A percentile compares a stretch with the other conserved stretches of the same genome.
Evolutionary conservation across 2,113 vertebrate genomes (phyloP).

Genomic region (Perognathus longimembris): DNA sequence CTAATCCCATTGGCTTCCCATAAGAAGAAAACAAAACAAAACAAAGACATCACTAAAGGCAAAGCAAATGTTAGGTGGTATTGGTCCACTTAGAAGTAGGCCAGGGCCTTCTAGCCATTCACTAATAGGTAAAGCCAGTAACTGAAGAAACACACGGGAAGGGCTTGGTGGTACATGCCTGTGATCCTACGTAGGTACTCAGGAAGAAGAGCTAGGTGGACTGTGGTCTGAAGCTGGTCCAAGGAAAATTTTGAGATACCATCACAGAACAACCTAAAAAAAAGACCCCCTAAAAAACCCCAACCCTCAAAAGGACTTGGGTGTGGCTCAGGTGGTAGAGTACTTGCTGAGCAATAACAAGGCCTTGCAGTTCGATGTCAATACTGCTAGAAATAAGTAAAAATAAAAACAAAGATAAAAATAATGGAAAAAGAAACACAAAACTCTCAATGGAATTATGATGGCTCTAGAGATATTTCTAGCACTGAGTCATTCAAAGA

Average conservation of each 20-base stretch:
- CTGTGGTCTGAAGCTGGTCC: no score
- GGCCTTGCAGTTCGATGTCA: neutral
- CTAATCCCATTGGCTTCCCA: neutral
- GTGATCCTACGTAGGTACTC: no score
- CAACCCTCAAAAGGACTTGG: neutral
- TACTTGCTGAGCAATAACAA: neutral
- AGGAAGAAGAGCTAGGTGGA: no score
- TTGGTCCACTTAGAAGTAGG: slow-evolving; percentile 11
- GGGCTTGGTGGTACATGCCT: no score
- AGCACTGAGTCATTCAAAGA: neutral
- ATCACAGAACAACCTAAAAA: no score
- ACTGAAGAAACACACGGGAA: slow-evolving; percentile 24
- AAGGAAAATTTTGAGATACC: neutral
- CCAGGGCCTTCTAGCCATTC: neutral
- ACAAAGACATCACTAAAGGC: neutral
- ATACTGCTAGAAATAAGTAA: neutral
- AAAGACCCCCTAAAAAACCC: no score
- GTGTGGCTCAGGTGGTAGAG: neutral
- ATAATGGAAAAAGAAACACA: neutral
- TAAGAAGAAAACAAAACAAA: neutral
- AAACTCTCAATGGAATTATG: neutral
- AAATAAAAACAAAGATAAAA: no score
- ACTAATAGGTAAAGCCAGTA: slow-evolving; percentile 15
- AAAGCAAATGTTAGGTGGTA: neutral
- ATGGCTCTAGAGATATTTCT: slow-evolving; percentile 22